These are phyloP conservation scores for Vipera ursinii DNA, from an alignment of 2,797 vertebrate genomes.

Conservation along the genomic window DNA sequence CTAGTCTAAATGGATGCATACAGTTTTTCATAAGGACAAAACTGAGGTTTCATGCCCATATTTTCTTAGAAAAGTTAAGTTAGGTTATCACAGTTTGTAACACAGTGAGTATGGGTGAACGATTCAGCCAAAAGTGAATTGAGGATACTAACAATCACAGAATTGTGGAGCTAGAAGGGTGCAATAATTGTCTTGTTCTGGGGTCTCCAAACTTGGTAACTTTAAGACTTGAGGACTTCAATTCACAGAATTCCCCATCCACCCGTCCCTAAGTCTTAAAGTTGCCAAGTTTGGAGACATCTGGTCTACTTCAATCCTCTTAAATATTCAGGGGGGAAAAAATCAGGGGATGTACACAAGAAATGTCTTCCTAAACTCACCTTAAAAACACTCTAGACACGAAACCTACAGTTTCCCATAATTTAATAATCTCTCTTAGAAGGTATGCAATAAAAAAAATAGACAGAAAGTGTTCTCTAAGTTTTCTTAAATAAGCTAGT, in stretches of 20 bases:
- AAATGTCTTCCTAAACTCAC: background rate
- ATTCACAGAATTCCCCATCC: background rate
- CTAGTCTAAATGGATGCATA: background rate
- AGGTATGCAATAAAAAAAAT: background rate
- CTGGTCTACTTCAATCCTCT: background rate
- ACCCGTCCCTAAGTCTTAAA: background rate
- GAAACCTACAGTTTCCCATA: background rate
- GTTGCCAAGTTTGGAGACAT: background rate
- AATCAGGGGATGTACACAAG: background rate
- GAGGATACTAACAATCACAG: too few relatives aligned
- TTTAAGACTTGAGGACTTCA: background rate
- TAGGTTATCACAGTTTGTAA: background rate
- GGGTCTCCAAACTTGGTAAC: background rate
- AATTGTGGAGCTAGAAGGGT: background rate
- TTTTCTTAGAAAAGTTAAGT: background rate
- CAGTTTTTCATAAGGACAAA: background rate
- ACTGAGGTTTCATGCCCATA: background rate
- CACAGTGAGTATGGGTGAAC: background rate
- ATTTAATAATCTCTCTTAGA: background rate
- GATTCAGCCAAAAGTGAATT: background rate
- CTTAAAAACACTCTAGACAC: background rate
- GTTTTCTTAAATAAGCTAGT: background rate
- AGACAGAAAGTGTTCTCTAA: background rate
- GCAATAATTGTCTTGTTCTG: background rate
- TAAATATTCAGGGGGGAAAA: background rate